A percentile compares a stretch with the other conserved stretches of the same genome.
phyloP scores from a whole-genome alignment of 2,888 invertebrate genomes.

The Blera fallax region DNA sequence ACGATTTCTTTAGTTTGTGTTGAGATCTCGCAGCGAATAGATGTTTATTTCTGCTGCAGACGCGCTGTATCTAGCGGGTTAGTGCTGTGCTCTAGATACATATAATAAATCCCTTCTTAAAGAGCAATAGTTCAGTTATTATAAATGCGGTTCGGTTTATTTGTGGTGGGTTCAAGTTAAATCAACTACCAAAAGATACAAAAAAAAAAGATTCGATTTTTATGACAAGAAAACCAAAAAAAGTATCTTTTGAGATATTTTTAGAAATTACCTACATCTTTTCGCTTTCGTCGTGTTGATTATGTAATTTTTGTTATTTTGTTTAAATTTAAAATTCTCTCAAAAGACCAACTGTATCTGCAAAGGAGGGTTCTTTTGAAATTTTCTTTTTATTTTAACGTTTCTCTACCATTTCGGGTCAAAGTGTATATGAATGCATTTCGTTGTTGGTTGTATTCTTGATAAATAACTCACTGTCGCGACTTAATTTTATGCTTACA shows the following conservation, averaged over 20 bases:
- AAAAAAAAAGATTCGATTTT: slow-evolving; percentile 27
- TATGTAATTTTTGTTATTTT: slow-evolving; percentile 63
- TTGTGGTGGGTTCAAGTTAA: slow-evolving; percentile 6
- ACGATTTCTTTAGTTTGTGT: slow-evolving; percentile 75
- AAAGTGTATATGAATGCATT: slow-evolving; percentile 60
- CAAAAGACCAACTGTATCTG: neutral
- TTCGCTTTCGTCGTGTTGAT: slow-evolving; percentile 45
- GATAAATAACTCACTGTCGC: slow-evolving; percentile 23
- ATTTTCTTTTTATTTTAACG: neutral
- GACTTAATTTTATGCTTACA: slow-evolving; percentile 70
- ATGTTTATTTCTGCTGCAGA: slow-evolving; percentile 51
- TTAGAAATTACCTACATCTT: slow-evolving; percentile 66
- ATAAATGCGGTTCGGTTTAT: slow-evolving; percentile 36
- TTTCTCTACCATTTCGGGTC: slow-evolving; percentile 45
- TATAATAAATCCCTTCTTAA: neutral
- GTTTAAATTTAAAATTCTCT: slow-evolving; percentile 7
- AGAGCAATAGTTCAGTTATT: neutral
- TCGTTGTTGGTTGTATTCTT: neutral
- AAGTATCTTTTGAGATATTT: slow-evolving; percentile 61
- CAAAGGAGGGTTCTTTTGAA: slow-evolving; percentile 2
- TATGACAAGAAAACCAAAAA: slow-evolving; percentile 13
- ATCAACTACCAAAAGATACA: neutral
- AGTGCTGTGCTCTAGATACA: slow-evolving; percentile 50
- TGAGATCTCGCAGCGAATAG: slow-evolving; percentile 75
- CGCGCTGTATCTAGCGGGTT: slow-evolving; percentile 61